Base-by-base conservation (phyloP, 2,888 invertebrate species). In the Calameuta idolon region DNA sequence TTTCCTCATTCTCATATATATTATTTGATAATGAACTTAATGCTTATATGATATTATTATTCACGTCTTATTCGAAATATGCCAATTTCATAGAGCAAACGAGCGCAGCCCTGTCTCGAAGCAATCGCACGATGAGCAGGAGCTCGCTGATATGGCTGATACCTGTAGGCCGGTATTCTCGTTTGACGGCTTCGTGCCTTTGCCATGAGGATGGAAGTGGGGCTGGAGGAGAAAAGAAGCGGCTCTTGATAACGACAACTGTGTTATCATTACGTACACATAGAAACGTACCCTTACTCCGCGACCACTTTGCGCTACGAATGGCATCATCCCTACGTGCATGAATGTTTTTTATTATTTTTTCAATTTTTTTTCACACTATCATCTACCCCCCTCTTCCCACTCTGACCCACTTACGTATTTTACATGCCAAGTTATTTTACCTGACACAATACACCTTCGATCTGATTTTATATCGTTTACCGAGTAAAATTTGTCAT, bases 211-310 rank as follows among this genome's bases (percentile, higher is more conserved):
- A 75, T 71, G n/a, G 34, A 69, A 55, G 71, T 71, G 37, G 78
- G 76, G 75, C 73, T 73, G 71, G 68, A 82, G 82, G 77, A 83
- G 82, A 77, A 81, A 85, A 86, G 83, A 83, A 84, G 82, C 78
- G 71, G 82, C 82, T 85, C 79, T 77, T 30, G 89, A 90, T 90
- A 90, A 87, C 87, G 89, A 89, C 88, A 88, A 88, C 85, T 80
- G 81, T 80, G 82, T 80, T 88, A 89, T 89, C 88, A 81, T 80
- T 76, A 69, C 78, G 77, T 75, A 55, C 55, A 55, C 55, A 55
- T 55, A 55, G 55, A 55, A 55, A 23, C 15, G 23, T 55, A 55
- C 55, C 55, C 23, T 9, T 55, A 55, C 55, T 55, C 55, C 55
- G 9, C 15, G 55, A 23, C 55, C 23, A 23, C 23, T 55, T 55